Evolutionary conservation across 2,797 vertebrate genomes (phyloP).

Genomic region (Scomberomorus guttatus): DNA sequence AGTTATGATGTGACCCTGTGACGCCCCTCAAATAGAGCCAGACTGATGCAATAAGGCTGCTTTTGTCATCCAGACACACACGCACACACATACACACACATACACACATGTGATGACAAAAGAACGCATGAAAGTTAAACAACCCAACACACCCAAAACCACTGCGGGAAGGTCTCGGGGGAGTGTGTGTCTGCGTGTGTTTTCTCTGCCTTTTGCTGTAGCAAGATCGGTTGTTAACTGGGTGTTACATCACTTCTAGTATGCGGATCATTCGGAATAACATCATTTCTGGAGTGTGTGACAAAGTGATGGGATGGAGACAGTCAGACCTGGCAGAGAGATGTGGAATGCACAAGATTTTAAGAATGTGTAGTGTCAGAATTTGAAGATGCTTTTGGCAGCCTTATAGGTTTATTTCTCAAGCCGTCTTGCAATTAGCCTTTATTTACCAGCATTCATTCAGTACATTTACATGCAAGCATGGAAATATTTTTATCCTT

Average conservation of each 20-base stretch:
- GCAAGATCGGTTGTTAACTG: constrained; percentile 25
- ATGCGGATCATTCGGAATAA: neutral
- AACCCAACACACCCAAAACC: constrained; percentile 26
- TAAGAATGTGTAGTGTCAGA: no score
- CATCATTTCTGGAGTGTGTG: neutral
- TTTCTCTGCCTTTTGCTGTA: neutral
- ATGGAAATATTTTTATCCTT: no score
- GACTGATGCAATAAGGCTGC: constrained; percentile 61
- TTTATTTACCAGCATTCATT: no score
- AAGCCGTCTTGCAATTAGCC: no score
- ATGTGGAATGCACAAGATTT: neutral
- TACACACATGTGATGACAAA: constrained; percentile 37
- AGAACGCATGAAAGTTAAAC: constrained; percentile 58
- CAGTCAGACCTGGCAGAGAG: constrained; percentile 1
- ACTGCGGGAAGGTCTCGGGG: neutral
- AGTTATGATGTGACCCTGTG: constrained; percentile 78
- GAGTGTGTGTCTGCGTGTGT: constrained; percentile 6
- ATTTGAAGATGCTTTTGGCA: neutral
- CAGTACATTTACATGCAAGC: no score
- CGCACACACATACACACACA: constrained; percentile 25
- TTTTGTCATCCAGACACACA: constrained; percentile 60
- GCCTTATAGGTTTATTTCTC: no score
- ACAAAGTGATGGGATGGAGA: constrained; percentile 12
- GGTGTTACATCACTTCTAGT: constrained; percentile 24
- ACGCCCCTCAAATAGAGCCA: constrained; percentile 67